Conservation (phyloP, 2,888 invertebrate species). For the Drosophila mulleri region DNA sequence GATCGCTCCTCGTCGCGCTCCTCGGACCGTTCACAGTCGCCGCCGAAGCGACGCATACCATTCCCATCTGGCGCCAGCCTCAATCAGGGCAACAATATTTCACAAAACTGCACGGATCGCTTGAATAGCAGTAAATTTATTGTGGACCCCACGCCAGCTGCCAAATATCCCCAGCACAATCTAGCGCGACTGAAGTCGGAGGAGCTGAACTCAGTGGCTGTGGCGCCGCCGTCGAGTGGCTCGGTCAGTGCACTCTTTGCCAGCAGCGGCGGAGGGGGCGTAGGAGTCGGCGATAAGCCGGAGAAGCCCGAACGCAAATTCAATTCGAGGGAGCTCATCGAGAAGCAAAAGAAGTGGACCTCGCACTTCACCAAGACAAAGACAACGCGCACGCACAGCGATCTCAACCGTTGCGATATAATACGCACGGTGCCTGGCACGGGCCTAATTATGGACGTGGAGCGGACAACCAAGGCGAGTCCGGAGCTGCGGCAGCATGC, state of each 20-base stretch:
- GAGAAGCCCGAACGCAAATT: slow-evolving; percentile 94
- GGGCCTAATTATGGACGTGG: slow-evolving; percentile 85
- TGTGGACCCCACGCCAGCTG: slow-evolving; percentile 68
- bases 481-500: slow-evolving; percentile 78
- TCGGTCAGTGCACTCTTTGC: slow-evolving; percentile 63
- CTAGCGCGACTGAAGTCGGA: slow-evolving; percentile 88
- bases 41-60: slow-evolving; percentile 83
- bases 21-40: slow-evolving; percentile 85
- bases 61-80: slow-evolving; percentile 83
- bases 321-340: slow-evolving; percentile 93
- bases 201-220: slow-evolving; percentile 73
- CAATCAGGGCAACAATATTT: slow-evolving; percentile 82
- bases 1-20: slow-evolving; percentile 83
- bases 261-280: slow-evolving; percentile 71
- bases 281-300: slow-evolving; percentile 87
- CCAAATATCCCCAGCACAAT: slow-evolving; percentile 82
- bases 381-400: slow-evolving; percentile 87
- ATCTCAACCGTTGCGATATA: slow-evolving; percentile 87
- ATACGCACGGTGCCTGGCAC: slow-evolving; percentile 86
- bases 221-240: slow-evolving; percentile 41
- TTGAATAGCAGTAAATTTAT: slow-evolving; percentile 81
- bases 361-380: slow-evolving; percentile 94
- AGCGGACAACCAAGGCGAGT: slow-evolving; percentile 67
- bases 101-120: slow-evolving; percentile 80
- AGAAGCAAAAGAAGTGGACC: slow-evolving; percentile 96